Conservation (phyloP, 1,140 invertebrate genomes). For the Meloidogyne exigua region DNA sequence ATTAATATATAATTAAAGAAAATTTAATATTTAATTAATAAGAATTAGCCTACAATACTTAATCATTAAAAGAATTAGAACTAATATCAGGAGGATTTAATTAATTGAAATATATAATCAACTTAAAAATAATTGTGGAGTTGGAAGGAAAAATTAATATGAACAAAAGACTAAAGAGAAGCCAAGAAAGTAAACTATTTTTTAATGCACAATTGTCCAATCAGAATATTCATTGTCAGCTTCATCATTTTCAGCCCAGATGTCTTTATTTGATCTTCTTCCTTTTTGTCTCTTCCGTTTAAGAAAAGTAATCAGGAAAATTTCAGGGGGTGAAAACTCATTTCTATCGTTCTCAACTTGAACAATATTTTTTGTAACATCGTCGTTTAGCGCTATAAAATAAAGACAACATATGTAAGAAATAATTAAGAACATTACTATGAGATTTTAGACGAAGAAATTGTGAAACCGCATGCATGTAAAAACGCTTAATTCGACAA, state of each 20-base stretch:
- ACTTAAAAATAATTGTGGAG: neutral
- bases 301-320: slow-evolving; percentile 15
- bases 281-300: slow-evolving; percentile 18
- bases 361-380: slow-evolving; percentile 16
- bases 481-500: slow-evolving; percentile 44
- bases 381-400: slow-evolving; percentile 10
- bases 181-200: neutral
- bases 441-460: slow-evolving; percentile 38
- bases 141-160: neutral
- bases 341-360: slow-evolving; percentile 18
- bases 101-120: neutral
- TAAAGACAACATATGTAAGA: neutral
- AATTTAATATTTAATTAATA: neutral
- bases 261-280: neutral
- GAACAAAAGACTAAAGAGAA: neutral
- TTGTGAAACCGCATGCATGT: slow-evolving; percentile 52
- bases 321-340: slow-evolving; percentile 19
- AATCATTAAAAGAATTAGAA: neutral
- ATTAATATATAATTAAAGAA: neutral
- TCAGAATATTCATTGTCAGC: neutral
- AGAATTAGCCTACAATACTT: neutral
- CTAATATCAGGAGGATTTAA: neutral
- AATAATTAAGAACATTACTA: slow-evolving; percentile 20
- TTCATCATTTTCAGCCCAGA: neutral
- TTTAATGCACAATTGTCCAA: neutral